Conservation (phyloP, 2,888 invertebrate species). For the Eupsilia transversa region DNA sequence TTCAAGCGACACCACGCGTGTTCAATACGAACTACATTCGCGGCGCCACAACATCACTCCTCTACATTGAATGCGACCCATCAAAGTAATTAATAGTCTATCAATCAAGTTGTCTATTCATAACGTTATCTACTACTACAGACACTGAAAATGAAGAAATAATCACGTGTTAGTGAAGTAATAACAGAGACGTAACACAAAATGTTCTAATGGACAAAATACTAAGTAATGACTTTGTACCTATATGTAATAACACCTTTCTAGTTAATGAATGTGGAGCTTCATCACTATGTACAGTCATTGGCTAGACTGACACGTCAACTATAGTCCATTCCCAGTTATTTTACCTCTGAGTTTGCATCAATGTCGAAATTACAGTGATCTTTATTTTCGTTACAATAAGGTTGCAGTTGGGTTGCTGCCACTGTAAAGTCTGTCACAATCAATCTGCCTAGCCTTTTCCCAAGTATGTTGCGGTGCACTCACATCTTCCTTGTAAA, state of each 20-base stretch:
- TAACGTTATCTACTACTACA: background rate
- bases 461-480: no score
- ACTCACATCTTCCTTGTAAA: no score
- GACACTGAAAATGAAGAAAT: constrained; percentile 25
- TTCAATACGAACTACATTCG: background rate
- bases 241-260: constrained; percentile 25
- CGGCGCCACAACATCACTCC: background rate
- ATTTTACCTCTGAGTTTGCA: background rate
- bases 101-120: constrained; percentile 40
- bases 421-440: no score
- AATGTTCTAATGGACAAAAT: constrained; percentile 12
- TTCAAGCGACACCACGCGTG: constrained; percentile 14
- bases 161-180: constrained; percentile 5
- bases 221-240: background rate
- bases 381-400: no score
- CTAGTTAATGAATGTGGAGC: constrained; percentile 31
- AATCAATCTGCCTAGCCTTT: no score
- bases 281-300: background rate
- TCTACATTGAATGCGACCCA: constrained; percentile 3
- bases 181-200: background rate
- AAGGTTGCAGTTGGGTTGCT: no score
- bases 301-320: constrained; percentile 6
- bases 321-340: background rate
- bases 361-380: background rate
- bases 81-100: constrained; percentile 44